A percentile compares a stretch with the other conserved stretches of the same genome.
These are phyloP conservation scores for Microplitis mediator DNA, from an alignment of 1,140 invertebrate genomes.

Conservation along the genomic window DNA sequence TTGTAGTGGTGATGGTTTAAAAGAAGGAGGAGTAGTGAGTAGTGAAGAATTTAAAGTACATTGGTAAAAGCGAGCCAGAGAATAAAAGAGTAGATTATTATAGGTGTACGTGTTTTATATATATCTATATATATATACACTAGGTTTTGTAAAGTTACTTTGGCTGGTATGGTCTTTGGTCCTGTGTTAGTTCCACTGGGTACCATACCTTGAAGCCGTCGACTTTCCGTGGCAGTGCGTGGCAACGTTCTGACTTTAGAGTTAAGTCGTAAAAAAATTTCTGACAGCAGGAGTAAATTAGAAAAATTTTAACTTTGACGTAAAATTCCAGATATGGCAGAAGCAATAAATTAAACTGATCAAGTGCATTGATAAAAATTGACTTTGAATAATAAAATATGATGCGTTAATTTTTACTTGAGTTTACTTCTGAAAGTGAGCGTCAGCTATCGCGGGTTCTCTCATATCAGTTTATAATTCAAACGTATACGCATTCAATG, in stretches of 20 bases:
- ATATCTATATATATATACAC: not conserved
- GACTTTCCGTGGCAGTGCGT: not conserved
- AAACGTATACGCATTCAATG: too few species aligned
- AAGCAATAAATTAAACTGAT: too few species aligned
- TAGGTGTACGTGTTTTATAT: not conserved
- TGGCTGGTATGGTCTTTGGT: not conserved
- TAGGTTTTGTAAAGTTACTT: not conserved
- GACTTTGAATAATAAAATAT: too few species aligned
- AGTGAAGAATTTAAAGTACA: not conserved
- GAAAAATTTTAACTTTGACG: too few species aligned
- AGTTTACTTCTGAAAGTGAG: too few species aligned
- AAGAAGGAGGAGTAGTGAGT: not conserved
- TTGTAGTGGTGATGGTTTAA: not conserved
- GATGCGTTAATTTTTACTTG: too few species aligned
- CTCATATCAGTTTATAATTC: not conserved
- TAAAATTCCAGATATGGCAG: too few species aligned
- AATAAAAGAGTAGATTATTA: not conserved
- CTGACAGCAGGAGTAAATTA: too few species aligned
- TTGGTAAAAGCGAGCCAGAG: not conserved
- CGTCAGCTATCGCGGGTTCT: too few species aligned
- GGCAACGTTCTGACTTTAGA: not conserved
- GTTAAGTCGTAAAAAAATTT: not conserved
- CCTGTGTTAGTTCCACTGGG: not conserved
- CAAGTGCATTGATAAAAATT: too few species aligned
- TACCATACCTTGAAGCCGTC: conserved; percentile 1